Percentiles rank a stretch among this genome's conserved stretches.
Conservation (phyloP, 2,797 vertebrate species). For the Microctenopoma steveboyesi region DNA sequence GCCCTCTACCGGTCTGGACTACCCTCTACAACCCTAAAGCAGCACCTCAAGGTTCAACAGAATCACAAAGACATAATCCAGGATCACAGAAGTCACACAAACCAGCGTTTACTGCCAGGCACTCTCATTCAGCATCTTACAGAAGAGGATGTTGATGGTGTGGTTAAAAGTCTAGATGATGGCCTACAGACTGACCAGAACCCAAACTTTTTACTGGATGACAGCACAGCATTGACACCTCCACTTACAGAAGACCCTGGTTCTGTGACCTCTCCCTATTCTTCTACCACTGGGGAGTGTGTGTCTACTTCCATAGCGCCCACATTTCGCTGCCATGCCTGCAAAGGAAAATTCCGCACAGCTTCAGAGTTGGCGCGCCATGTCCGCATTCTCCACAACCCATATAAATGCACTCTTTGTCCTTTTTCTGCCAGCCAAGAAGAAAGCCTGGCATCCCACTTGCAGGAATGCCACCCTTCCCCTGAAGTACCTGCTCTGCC, state of each 20-base stretch:
- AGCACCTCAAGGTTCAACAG: conserved; percentile 82
- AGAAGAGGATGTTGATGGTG: conserved; percentile 72
- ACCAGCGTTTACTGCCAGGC: conserved; percentile 66
- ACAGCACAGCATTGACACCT: conserved; percentile 77
- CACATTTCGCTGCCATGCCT: conserved; percentile 90
- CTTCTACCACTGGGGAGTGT: conserved; percentile 62
- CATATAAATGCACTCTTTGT: conserved; percentile 93
- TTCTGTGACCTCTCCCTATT: conserved; percentile 75
- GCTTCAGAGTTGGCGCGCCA: conserved; percentile 91
- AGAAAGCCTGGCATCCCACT: conserved; percentile 89
- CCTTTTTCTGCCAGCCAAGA: conserved; percentile 92
- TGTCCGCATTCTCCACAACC: conserved; percentile 92
- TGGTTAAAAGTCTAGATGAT: conserved; percentile 77
- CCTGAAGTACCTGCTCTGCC: conserved; percentile 65
- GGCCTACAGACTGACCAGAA: conserved; percentile 66
- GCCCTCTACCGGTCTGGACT: conserved; percentile 79
- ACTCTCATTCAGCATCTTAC: conserved; percentile 78
- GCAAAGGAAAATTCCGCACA: conserved; percentile 95
- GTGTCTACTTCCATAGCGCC: conserved; percentile 60
- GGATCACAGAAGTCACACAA: conserved; percentile 69
- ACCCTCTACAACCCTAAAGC: conserved; percentile 66
- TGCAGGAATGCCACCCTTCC: conserved; percentile 87
- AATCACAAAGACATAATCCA: conserved; percentile 73
- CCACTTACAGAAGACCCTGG: conserved; percentile 79
- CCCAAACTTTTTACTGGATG: conserved; percentile 73